These are phyloP conservation scores for Pygathrix nemaeus DNA, from an alignment of 2,113 vertebrate genomes.

Conservation along the genomic window DNA sequence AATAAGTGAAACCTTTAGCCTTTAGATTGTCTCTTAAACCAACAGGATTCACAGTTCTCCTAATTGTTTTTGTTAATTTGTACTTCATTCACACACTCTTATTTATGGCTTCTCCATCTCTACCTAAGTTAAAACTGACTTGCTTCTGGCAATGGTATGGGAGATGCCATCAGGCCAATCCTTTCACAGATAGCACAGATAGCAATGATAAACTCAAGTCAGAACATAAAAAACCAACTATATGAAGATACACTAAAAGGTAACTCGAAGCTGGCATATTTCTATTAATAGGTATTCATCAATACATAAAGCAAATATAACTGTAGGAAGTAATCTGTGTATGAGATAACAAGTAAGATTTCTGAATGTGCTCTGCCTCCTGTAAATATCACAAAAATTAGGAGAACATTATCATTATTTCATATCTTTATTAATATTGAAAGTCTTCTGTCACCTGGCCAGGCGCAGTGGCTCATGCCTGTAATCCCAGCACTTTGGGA, in stretches of 20 bases:
- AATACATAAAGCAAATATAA: background rate
- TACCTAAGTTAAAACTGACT: background rate
- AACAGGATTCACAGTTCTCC: background rate
- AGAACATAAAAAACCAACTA: background rate
- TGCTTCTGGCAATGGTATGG: background rate
- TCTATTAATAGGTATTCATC: background rate
- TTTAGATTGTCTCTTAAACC: background rate
- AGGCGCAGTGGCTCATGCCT: too few species aligned
- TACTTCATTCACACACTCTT: background rate
- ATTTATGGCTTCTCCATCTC: background rate
- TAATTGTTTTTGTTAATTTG: background rate
- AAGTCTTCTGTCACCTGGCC: background rate
- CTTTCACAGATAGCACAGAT: background rate
- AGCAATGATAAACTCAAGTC: background rate
- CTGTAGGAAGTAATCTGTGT: background rate
- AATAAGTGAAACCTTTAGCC: background rate
- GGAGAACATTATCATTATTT: background rate
- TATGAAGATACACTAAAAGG: background rate
- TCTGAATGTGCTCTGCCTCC: background rate
- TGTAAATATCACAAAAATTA: background rate
- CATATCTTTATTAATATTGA: background rate
- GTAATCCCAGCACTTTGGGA: too few species aligned
- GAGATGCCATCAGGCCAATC: background rate
- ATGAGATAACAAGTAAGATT: background rate
- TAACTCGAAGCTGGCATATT: background rate